Percentiles rank a stretch among this genome's conserved stretches.
Evolutionary conservation across 1,140 invertebrate species (phyloP).

Genomic region (Aporrectodea caliginosa): DNA sequence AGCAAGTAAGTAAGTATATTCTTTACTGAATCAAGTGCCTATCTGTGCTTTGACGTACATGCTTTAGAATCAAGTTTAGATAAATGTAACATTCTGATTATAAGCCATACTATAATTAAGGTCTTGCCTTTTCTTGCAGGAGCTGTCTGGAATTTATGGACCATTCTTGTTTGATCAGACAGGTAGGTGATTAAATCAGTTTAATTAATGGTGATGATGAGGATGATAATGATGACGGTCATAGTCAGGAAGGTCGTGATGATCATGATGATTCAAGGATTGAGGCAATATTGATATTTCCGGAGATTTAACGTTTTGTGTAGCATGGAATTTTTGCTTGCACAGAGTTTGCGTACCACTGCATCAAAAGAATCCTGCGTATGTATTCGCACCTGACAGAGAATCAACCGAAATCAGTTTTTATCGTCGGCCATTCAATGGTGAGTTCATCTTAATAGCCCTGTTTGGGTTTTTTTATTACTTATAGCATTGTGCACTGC

Average conservation of each 20-base stretch:
- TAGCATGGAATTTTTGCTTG: neutral
- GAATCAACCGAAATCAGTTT: constrained; percentile 62
- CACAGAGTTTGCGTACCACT: constrained; percentile 66
- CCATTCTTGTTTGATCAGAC: constrained; percentile 73
- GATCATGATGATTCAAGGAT: neutral
- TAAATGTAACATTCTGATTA: no score
- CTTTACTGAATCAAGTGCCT: no score
- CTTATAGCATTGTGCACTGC: no score
- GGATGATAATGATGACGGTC: neutral
- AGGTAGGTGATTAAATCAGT: constrained; percentile 38
- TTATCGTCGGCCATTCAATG: constrained; percentile 88
- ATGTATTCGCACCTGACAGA: constrained; percentile 63
- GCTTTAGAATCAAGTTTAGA: no score
- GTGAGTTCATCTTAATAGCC: constrained; percentile 59
- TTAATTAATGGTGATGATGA: constrained; percentile 12
- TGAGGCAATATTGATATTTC: neutral
- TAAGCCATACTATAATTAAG: no score
- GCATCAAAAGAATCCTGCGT: constrained; percentile 68
- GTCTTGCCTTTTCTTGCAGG: no score
- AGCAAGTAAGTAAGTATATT: no score
- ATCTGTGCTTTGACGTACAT: no score
- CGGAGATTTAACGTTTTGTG: neutral
- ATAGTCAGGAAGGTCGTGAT: constrained; percentile 1
- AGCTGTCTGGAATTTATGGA: constrained; percentile 73
- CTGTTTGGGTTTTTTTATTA: neutral